A percentile compares a stretch with the other conserved stretches of the same genome.
These are phyloP conservation scores for Suncus etruscus DNA, from an alignment of 2,113 vertebrate genomes.

Conservation along the genomic window DNA sequence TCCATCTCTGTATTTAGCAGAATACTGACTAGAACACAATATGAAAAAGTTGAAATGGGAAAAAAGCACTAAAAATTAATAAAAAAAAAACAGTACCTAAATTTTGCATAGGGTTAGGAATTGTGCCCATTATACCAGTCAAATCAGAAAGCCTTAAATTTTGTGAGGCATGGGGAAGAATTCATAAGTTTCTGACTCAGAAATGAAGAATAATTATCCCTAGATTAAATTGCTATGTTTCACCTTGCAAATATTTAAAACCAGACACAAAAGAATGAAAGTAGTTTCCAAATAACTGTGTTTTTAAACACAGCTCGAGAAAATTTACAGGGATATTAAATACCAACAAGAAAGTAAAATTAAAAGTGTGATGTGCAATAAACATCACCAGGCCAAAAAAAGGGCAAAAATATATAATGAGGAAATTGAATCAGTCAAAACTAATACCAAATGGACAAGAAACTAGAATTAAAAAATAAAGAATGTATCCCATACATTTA, in stretches of 20 bases:
- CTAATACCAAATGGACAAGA: constrained; percentile 44
- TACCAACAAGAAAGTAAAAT: constrained; percentile 29
- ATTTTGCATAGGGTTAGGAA: background rate
- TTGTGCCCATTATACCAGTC: too few relatives aligned
- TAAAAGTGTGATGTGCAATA: background rate
- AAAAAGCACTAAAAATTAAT: background rate
- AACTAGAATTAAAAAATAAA: constrained; percentile 58
- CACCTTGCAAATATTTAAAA: constrained; percentile 52
- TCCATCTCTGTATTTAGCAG: background rate
- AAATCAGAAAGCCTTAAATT: too few relatives aligned
- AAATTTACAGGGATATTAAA: constrained; percentile 38
- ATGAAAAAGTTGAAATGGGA: background rate
- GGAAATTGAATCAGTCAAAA: constrained; percentile 35
- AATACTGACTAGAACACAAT: background rate
- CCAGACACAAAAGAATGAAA: background rate
- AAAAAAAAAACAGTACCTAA: background rate
- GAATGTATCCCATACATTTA: constrained; percentile 3
- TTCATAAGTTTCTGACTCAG: constrained; percentile 3
- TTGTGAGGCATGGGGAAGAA: background rate
- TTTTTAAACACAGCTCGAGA: background rate
- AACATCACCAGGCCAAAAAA: constrained; percentile 5
- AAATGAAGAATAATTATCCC: background rate
- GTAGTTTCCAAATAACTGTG: background rate
- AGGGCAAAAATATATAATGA: constrained; percentile 40
- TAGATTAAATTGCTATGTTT: background rate